Conservation (phyloP, 2,888 invertebrate species). For the Pseudeuparius sepicola region DNA sequence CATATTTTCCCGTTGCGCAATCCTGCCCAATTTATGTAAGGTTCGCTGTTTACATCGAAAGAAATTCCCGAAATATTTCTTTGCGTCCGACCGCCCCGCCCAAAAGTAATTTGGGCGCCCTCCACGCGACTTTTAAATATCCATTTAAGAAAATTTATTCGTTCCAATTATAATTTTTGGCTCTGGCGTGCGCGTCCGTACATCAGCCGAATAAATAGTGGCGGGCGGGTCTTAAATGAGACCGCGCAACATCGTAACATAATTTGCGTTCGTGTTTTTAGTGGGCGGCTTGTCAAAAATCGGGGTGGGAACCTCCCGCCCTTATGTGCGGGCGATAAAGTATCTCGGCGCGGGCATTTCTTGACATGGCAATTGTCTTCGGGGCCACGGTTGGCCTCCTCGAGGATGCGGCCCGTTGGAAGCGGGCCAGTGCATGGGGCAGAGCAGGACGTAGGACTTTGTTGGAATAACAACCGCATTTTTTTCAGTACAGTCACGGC, state of each 20-base stretch:
- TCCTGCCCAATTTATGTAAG: no score
- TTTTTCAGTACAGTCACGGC: no score
- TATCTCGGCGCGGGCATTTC: conserved; percentile 19
- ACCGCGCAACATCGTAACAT: conserved; percentile 28
- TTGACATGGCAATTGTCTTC: conserved; percentile 20
- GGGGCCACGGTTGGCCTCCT: conserved; percentile 16
- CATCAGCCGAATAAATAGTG: no score
- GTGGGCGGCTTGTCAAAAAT: conserved; percentile 20
- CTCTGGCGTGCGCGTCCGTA: conserved; percentile 28
- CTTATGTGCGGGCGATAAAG: conserved; percentile 26
- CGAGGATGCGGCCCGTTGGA: conserved; percentile 16
- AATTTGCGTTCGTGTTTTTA: conserved; percentile 19
- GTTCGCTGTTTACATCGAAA: no score
- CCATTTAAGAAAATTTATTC: conserved; percentile 27
- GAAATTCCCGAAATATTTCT: no score
- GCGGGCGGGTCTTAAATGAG: no score
- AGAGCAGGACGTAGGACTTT: no score
- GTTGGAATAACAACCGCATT: no score
- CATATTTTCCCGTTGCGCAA: no score
- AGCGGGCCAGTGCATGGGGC: conserved; percentile 15
- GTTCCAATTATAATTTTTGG: conserved; percentile 34
- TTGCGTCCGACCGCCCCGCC: not conserved
- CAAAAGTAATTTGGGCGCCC: no score
- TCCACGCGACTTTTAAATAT: no score
- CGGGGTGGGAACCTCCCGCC: no score